Percentiles rank a stretch among this genome's conserved stretches.
phyloP scores from a whole-genome alignment of 2,888 invertebrate genomes.

The Volucella bombylans region DNA sequence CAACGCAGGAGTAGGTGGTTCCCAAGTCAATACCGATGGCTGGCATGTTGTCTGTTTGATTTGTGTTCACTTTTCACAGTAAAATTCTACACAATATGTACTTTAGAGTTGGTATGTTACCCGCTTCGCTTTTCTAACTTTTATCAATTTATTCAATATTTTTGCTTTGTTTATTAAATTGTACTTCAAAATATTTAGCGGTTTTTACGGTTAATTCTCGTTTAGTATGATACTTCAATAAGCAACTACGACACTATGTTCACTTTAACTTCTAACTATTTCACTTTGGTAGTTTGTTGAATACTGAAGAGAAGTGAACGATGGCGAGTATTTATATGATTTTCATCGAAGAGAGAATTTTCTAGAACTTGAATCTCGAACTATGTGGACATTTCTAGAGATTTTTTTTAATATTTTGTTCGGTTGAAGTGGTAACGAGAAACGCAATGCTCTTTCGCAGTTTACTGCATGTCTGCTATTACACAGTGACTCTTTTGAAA shows the following conservation, averaged over 20 bases:
- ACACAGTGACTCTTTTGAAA: too few relatives aligned
- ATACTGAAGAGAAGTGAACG: slow-evolving; percentile 21
- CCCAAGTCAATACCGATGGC: slow-evolving; percentile 92
- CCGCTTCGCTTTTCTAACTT: not conserved
- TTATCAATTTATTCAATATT: too few relatives aligned
- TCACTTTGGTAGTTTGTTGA: not conserved
- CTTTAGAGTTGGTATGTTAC: not conserved
- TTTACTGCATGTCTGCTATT: too few relatives aligned
- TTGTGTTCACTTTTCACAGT: not conserved
- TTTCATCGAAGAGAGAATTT: slow-evolving; percentile 11
- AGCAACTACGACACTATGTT: not conserved
- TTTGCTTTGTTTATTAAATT: too few relatives aligned
- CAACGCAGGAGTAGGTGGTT: slow-evolving; percentile 91
- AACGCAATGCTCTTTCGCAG: too few relatives aligned
- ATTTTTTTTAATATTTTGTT: not conserved
- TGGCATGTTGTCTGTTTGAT: slow-evolving; percentile 80
- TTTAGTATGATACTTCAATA: not conserved
- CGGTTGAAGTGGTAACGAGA: too few relatives aligned
- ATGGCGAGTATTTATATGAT: slow-evolving; percentile 31
- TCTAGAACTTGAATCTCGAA: slow-evolving; percentile 8
- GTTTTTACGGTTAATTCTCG: too few relatives aligned
- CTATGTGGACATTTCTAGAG: slow-evolving; percentile 43
- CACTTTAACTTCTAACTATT: not conserved
- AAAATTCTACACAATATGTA: not conserved
- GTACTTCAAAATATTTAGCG: too few relatives aligned